Evolutionary conservation across 2,113 vertebrate species (phyloP).

Genomic region (Rhea pennata): DNA sequence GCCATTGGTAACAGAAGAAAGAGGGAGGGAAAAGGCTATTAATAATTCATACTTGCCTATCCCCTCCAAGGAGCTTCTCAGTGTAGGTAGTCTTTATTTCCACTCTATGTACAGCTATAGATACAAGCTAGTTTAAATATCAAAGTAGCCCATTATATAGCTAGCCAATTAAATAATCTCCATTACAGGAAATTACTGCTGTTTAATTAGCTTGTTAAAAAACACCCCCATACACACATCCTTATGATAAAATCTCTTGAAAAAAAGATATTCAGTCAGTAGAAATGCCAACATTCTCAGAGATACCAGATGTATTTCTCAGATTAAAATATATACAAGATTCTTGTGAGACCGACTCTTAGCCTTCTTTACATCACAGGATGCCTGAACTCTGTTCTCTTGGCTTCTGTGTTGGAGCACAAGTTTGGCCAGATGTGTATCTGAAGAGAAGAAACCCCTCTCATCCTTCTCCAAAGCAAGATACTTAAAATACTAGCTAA

Average conservation of each 20-base stretch:
- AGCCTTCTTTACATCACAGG: not conserved
- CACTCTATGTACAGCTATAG: not conserved
- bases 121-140: not conserved
- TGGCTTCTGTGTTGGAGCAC: not conserved
- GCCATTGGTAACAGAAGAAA: not conserved
- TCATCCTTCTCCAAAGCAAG: not conserved
- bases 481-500: not conserved
- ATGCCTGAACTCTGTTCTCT: not conserved
- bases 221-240: not conserved
- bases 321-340: not conserved
- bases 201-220: constrained; percentile 30
- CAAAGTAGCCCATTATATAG: not conserved
- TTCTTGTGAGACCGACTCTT: not conserved
- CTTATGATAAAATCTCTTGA: not conserved
- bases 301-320: not conserved
- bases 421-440: not conserved
- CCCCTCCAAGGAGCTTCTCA: not conserved
- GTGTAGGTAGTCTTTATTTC: not conserved
- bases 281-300: not conserved
- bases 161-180: constrained; percentile 15
- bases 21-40: not conserved
- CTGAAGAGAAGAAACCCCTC: not conserved
- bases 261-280: not conserved
- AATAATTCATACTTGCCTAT: not conserved
- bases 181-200: not conserved